These are phyloP conservation scores for Ornithoptera priamus DNA, from an alignment of 2,888 invertebrate species.

Conservation along the genomic window DNA sequence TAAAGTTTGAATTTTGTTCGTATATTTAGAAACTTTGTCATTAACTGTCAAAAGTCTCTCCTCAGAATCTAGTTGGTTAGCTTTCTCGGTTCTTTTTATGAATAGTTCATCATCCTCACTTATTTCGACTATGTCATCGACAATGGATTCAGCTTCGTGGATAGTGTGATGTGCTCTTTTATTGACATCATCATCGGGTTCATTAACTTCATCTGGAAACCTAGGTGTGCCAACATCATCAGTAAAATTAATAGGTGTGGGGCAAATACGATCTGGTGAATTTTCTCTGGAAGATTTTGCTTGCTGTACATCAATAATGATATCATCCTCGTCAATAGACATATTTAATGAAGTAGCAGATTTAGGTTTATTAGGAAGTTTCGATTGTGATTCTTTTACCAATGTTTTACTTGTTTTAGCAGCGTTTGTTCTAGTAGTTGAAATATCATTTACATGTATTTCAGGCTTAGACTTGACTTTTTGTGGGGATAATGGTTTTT, in stretches of 20 bases:
- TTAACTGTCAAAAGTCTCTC: constrained; percentile 78
- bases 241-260: constrained; percentile 81
- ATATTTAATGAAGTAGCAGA: constrained; percentile 76
- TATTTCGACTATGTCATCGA: constrained; percentile 79
- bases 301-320: constrained; percentile 85
- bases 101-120: constrained; percentile 76
- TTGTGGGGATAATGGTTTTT: constrained; percentile 61
- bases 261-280: constrained; percentile 86
- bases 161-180: constrained; percentile 65
- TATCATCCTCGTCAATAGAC: constrained; percentile 77
- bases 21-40: constrained; percentile 78
- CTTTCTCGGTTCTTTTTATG: constrained; percentile 55
- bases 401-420: constrained; percentile 48
- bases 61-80: constrained; percentile 65
- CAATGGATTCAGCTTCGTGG: constrained; percentile 82
- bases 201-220: constrained; percentile 86
- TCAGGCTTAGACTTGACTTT: constrained; percentile 74
- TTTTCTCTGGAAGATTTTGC: constrained; percentile 88
- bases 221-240: constrained; percentile 82
- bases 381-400: constrained; percentile 54
- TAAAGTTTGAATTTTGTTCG: constrained; percentile 60
- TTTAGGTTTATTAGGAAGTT: constrained; percentile 65
- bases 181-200: constrained; percentile 84
- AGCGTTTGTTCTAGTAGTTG: constrained; percentile 46
- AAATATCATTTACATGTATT: constrained; percentile 66